Base-by-base conservation (phyloP, 1,140 invertebrate genomes). In the Piezodorus guildinii region DNA sequence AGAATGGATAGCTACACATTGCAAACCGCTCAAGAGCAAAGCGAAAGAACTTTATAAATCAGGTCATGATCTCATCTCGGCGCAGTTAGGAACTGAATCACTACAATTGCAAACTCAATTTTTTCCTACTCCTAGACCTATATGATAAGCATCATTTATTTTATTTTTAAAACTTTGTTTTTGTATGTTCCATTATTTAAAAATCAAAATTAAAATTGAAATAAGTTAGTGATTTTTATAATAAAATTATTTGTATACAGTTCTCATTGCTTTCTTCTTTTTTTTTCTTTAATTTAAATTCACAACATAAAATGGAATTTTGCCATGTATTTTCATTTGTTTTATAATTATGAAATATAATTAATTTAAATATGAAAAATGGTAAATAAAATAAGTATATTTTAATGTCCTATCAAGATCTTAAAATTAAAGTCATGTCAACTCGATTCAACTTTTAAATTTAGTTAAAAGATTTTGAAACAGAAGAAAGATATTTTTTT, bases 1-100 rank as follows among this genome's bases (percentile, higher is more conserved):
- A 15, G 80, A 83, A 68, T 79, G 81, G 75, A 69, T 80, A 3
- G 79, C 79, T 10, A 80, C 80, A 19, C 75, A 79, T 64, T 70
- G 82, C 25, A 70, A 75, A 5, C 79, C 80, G 0, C 73, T 80
- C 34, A 79, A 63, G 23, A 34, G 44, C 3, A 61, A 51, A 43
- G 58, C 52, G 1, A 59, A 51, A 51, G 27, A 58, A n/a, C 56
- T 66, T 15, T 25, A 51, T 46, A 58, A 43, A 39, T 17, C 43
- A 30, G 65, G 61, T 10, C 52, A 56, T 23, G 52, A 56, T 4
- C 2, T 3, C 19, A 56, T 56, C 14, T 6, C 23, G 5, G 21
- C 16, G 4, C 19, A 21, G 16, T 51, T 62, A 14, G 45, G 27
- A 10, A 49, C 39, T 27, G 19, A 30, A 25, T 25, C 16, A 25